Conservation (phyloP, 2,888 invertebrate genomes). For the Anaspis maculata region DNA sequence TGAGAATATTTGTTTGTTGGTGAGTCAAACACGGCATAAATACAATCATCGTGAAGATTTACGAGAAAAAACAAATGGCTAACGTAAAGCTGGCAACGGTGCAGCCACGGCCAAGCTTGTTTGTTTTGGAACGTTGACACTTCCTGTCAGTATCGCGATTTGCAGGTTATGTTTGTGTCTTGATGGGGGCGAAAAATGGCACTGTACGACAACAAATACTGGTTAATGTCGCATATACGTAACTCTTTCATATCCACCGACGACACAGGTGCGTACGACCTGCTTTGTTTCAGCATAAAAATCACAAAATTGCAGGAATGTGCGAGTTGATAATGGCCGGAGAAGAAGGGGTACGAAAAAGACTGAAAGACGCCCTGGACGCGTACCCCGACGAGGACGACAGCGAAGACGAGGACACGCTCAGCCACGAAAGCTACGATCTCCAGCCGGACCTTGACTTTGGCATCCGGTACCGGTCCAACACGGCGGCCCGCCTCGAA, state of each 20-base stretch:
- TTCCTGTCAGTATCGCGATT: too few relatives aligned
- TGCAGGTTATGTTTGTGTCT: too few relatives aligned
- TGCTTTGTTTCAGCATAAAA: constrained; percentile 1
- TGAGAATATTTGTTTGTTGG: too few relatives aligned
- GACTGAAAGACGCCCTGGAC: constrained; percentile 46
- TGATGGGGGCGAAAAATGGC: too few relatives aligned
- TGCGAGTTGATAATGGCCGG: constrained; percentile 87
- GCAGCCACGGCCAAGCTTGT: too few relatives aligned
- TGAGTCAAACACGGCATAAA: too few relatives aligned
- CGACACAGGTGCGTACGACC: constrained; percentile 55
- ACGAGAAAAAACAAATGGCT: too few relatives aligned
- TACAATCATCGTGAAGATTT: too few relatives aligned
- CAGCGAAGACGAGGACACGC: constrained; percentile 69
- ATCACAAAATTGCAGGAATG: constrained; percentile 57
- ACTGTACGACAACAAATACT: constrained; percentile 87
- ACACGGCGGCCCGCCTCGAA: constrained; percentile 82
- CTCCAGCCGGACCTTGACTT: constrained; percentile 63
- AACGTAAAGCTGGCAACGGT: too few relatives aligned
- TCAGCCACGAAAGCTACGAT: constrained; percentile 64
- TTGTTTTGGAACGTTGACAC: too few relatives aligned
- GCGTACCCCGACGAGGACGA: constrained; percentile 72
- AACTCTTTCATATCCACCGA: constrained; percentile 94
- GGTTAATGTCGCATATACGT: constrained; percentile 85
- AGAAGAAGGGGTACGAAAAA: constrained; percentile 62
- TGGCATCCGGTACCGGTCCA: constrained; percentile 63